A percentile compares a stretch with the other conserved stretches of the same genome.
These are phyloP conservation scores for Synodontis membranacea DNA, from an alignment of 2,113 vertebrate species.

Conservation along the genomic window DNA sequence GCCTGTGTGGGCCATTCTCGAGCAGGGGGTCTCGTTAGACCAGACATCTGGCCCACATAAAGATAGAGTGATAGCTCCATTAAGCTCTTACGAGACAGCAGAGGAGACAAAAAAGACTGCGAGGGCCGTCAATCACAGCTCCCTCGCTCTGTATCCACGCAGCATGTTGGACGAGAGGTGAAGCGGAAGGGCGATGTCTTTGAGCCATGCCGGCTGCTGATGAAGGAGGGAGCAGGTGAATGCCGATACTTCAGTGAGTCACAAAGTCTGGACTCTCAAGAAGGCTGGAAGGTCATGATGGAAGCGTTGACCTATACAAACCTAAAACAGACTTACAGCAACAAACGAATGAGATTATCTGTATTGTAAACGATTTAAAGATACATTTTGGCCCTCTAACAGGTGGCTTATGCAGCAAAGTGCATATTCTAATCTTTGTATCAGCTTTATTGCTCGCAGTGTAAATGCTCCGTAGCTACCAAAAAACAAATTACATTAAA, in stretches of 20 bases:
- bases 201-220: constrained; percentile 20
- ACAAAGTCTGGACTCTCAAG: constrained; percentile 5
- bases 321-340: not conserved
- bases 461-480: not conserved
- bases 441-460: not conserved
- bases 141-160: not conserved
- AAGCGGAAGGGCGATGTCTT: constrained; percentile 32
- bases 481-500: not conserved
- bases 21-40: constrained; percentile 45
- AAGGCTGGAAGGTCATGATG: constrained; percentile 10
- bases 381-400: not conserved
- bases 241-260: not conserved
- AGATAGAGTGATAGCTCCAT: constrained; percentile 50
- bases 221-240: constrained; percentile 24
- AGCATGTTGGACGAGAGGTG: constrained; percentile 4
- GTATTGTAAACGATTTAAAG: too few species aligned
- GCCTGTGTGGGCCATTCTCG: constrained; percentile 17
- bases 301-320: constrained; percentile 5
- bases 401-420: not conserved
- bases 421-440: not conserved
- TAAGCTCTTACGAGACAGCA: constrained; percentile 33
- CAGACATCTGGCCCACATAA: constrained; percentile 35
- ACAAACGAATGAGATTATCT: not conserved
- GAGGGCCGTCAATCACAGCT: constrained; percentile 46
- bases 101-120: constrained; percentile 32